Base-by-base conservation (phyloP, 1,140 invertebrate species). In the Nephotettix cincticeps region DNA sequence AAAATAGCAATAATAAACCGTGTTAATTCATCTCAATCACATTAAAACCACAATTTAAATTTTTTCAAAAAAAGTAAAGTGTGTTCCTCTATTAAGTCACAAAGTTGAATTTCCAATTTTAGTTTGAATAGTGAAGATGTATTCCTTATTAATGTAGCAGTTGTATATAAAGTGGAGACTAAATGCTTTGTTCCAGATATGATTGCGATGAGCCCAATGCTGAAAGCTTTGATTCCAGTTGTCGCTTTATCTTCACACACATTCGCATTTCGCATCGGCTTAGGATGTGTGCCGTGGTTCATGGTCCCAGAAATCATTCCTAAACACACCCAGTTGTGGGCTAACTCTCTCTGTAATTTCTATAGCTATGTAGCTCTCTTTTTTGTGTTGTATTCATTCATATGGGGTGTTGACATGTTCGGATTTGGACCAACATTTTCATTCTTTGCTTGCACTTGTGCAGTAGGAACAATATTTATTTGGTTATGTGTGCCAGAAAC, bases 401-500 rank as follows among this genome's bases (percentile, higher is more conserved):
- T 63, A 1, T 67, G 51, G 2, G 73, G 86, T 32, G 80, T 83
- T 11, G 78, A 81, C 0, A 77, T 82, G 0, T 82, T 94, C 2
- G 93, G 92, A 0, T 84, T 86, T 4, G 86, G 88, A 75, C 84
- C 84, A 14, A 90, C 91, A 0, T 97, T 96, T 82, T 94, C 90
- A 86, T 86, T 95, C 72, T 97, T 95, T 78, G 87, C 89, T 17
- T 82, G 79, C 0, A 86, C 95, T 72, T 94, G 93, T 84, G 80
- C 87, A 0, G 1, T 87, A 1, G 91, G 90, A 0, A 85, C 90
- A 0, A 75, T 91, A 17, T 93, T 94, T 77, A 87, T 92, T 17
- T 87, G 86, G 43, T 83, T 92, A 36, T 80, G 90, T 29, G 85
- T 98, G n/a, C 93, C 94, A 0, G 96, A 98, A 84, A 98, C 95